Evolutionary conservation across 2,888 invertebrate species (phyloP), one percentile per base, ranked within the genome.

Genomic region (Andrena haemorrhoa): DNA sequence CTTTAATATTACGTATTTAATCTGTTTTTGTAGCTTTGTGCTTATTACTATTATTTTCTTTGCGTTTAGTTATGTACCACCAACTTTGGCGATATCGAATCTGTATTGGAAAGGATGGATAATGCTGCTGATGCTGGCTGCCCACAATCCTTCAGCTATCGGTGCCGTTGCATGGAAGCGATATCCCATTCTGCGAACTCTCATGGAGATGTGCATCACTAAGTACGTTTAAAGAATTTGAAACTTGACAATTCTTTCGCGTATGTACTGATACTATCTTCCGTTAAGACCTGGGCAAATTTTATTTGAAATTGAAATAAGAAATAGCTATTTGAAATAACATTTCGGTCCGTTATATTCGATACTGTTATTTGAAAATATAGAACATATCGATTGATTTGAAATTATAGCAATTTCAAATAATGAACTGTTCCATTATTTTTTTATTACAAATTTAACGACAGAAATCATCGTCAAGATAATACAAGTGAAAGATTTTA

Each of bases 181-280:
- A 87, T 99, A 98, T 94, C 98, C 99, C 23, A 98, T 97, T 66
- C 95, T 99, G 85, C 95, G 97, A 83, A 97, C 97, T 90, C 95
- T 99, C 85, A 98, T 99, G 96, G 99, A 99, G 95, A 98, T 98
- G 97, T 98, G 98, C 90, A 99, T 99, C 92, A 99, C 99, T 10
- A 98, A 97, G 96, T 97, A 92, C 94, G 95, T 94, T 56, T 64
- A 64, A 74, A 64, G 33, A 41, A 33, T 29, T 10, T 23, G 33
- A 0, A 10, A 10, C 5, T 20, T 6, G 0, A n/a, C 4, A 5
- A 23, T 51, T 20, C 8, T 20, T 51, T 20, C 41, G 41, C 41
- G 41, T 3, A 4, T 41, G 41, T 41, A 41, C 41, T 41, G 41
- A 41, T 41, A 16, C 41, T 1, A 41, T 16, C 41, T 4, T 41